phyloP scores from a whole-genome alignment of 2,888 invertebrate species.

The Brachyptera putata region DNA sequence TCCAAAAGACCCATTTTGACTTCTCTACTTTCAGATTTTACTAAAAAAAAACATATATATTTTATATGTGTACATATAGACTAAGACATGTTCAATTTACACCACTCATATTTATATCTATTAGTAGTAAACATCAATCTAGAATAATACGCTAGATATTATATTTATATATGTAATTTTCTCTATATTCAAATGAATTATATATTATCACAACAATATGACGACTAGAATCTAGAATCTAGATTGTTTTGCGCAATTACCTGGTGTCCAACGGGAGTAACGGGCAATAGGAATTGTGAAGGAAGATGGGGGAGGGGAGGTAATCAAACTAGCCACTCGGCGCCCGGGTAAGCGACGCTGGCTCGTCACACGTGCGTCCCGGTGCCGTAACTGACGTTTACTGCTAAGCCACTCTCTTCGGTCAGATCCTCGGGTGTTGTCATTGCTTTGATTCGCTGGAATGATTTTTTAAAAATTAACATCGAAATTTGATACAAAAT shows the following conservation, averaged over 20 bases:
- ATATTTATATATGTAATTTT: no score
- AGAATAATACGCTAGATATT: no score
- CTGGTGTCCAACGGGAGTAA: not conserved
- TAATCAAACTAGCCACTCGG: conserved; percentile 23
- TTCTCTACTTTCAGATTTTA: no score
- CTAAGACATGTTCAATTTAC: no score
- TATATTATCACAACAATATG: conserved; percentile 9
- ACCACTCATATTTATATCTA: no score
- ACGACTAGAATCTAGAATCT: conserved; percentile 15
- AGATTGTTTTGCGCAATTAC: conserved; percentile 21
- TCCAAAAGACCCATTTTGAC: no score
- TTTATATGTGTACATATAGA: no score
- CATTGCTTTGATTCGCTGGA: conserved; percentile 49
- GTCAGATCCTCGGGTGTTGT: conserved; percentile 48
- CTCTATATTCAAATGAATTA: no score
- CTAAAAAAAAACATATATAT: no score
- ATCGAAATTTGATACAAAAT: no score
- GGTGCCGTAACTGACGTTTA: conserved; percentile 46
- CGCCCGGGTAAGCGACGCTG: not conserved
- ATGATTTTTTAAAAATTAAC: no score
- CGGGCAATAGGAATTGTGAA: not conserved
- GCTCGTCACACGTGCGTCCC: conserved; percentile 51
- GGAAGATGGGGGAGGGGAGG: not conserved
- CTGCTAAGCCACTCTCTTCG: conserved; percentile 43
- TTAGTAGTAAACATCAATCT: no score